Base-by-base conservation (phyloP, 2,113 vertebrate species). In the Mus pahari region DNA sequence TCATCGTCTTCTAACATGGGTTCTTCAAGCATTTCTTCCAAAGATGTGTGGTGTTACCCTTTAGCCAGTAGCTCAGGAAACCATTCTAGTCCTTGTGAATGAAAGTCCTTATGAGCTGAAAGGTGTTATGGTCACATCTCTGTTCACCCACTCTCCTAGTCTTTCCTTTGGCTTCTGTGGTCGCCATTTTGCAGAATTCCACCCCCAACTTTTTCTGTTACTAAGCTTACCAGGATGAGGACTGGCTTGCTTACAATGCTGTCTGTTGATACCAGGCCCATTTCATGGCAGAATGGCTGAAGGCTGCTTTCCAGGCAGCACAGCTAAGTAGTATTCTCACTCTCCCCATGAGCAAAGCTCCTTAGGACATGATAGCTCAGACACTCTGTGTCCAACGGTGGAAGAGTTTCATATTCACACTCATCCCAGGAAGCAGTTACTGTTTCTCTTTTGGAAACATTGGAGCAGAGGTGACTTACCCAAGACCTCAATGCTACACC, bases 11-110 rank as follows among this genome's bases (percentile, higher is more conserved):
- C 5, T 82, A 11, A 58, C 36, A n/a, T 26, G 3, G 53, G 75
- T 94, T 94, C 58, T 90, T 96, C 75, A 81, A 94, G 88, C 12
- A 88, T 33, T 83, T 86, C n/a, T 89, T 33, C 28, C 73, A 86
- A 71, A 9, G 58, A 91, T 17, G 20, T 71, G 26, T 75, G 53
- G 5, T 86, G 20, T 73, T 71, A 53, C 42, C 45, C 50, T 79
- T 75, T 60, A 39, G 62, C 66, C 64, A 84, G 62, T 20, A n/a
- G 82, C 53, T 89, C 81, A 77, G 81, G 45, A 82, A 88, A 92
- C 58, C 1, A 1, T 17, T 55, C 88, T 82, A 78, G 53, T 68
- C 33, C 50, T 58, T 2, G 2, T 74, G n/a, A 10, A 5, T 79
- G n/a, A n/a, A n/a, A n/a, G n/a, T n/a, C n/a, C n/a, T n/a, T 53